These are phyloP conservation scores for Arion vulgaris DNA, from an alignment of 1,140 invertebrate species.

Conservation along the genomic window DNA sequence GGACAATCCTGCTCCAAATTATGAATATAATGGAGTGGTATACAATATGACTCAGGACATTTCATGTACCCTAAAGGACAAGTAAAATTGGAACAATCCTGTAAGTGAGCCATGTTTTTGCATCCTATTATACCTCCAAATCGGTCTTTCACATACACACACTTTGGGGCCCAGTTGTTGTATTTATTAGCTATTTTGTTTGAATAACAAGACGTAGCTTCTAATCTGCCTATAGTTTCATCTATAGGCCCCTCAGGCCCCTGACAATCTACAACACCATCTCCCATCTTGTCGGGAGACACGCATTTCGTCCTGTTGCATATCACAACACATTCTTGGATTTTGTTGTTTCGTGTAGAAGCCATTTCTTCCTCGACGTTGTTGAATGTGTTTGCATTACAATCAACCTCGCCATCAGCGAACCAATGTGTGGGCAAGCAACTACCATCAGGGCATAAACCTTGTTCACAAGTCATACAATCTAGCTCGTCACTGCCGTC, in stretches of 20 bases:
- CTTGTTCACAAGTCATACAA: background rate
- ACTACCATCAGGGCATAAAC: background rate
- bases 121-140: background rate
- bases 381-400: background rate
- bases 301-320: slow-evolving; percentile 28
- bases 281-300: background rate
- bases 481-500: background rate
- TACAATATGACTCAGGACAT: slow-evolving; percentile 2
- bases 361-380: background rate
- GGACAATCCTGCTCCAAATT: slow-evolving; percentile 1
- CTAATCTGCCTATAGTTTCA: slow-evolving; percentile 3
- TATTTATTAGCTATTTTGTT: background rate
- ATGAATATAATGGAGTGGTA: background rate
- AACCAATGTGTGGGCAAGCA: slow-evolving; percentile 24
- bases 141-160: slow-evolving; percentile 15
- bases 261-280: background rate
- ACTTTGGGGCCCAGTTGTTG: slow-evolving; percentile 30
- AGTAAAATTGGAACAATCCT: background rate
- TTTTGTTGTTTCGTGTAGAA: background rate
- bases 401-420: slow-evolving; percentile 27
- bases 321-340: background rate
- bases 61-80: slow-evolving; percentile 1
- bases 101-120: slow-evolving; percentile 7
- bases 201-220: background rate
- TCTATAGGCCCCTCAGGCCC: slow-evolving; percentile 29